Percentiles rank a stretch among this genome's conserved stretches.
phyloP scores from a whole-genome alignment of 2,113 vertebrate genomes.

The Balaeniceps rex region DNA sequence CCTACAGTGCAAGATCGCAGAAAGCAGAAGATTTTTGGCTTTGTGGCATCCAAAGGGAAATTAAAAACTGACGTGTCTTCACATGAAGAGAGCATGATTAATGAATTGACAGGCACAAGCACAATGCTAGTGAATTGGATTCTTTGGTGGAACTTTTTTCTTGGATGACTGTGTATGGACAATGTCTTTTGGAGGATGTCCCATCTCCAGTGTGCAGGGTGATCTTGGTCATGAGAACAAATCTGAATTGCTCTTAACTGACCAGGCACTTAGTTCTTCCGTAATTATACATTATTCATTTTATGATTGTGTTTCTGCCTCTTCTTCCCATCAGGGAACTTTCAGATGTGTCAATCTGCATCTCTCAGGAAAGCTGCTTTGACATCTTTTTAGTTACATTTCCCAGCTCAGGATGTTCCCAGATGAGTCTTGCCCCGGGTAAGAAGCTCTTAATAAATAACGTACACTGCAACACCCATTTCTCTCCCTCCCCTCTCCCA shows the following conservation, averaged over 20 bases:
- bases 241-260: background rate
- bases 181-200: background rate
- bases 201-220: background rate
- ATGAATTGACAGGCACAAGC: background rate
- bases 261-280: background rate
- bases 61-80: background rate
- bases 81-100: background rate
- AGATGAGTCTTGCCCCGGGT: background rate
- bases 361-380: background rate
- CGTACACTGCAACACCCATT: rapidly evolving
- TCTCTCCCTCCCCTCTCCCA: background rate
- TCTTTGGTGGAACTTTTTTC: background rate
- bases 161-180: background rate
- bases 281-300: background rate
- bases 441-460: background rate
- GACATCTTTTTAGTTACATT: background rate
- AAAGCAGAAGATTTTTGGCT: background rate
- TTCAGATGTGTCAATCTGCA: background rate
- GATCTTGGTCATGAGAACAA: background rate
- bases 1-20: background rate
- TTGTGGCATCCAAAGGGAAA: background rate
- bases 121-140: background rate
- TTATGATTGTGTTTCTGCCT: background rate
- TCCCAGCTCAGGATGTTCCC: background rate
- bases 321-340: background rate